Percentiles rank a stretch among this genome's conserved stretches.
phyloP scores from a whole-genome alignment of 2,797 vertebrate species.

The Sebastes hubbsi region DNA sequence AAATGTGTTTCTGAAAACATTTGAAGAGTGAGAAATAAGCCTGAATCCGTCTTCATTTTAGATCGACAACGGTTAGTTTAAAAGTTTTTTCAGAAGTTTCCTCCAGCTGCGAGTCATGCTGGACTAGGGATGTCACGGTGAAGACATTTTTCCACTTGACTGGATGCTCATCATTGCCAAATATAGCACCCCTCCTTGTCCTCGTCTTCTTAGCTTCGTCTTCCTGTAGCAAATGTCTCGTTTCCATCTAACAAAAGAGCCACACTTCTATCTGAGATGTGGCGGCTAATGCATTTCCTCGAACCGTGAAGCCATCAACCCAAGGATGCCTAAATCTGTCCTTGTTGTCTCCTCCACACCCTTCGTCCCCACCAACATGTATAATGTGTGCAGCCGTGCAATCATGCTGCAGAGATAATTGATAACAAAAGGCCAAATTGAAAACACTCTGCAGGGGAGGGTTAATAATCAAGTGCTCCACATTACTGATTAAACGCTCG shows the following conservation, averaged over 20 bases:
- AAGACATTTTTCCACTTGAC: no score
- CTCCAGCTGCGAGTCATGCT: neutral
- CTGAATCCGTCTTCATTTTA: neutral
- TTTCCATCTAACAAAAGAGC: slow-evolving; percentile 3
- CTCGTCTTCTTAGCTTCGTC: neutral
- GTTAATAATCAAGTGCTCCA: slow-evolving; percentile 69
- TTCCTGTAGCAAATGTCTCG: neutral
- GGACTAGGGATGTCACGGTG: neutral
- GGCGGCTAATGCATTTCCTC: slow-evolving; percentile 34
- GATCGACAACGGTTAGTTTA: neutral
- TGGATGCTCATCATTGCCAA: no score
- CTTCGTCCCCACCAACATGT: slow-evolving; percentile 31
- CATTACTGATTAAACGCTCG: slow-evolving; percentile 70
- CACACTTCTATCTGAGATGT: neutral
- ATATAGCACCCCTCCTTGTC: neutral
- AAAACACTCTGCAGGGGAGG: slow-evolving; percentile 66
- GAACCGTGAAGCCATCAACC: slow-evolving; percentile 19
- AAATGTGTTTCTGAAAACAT: no score
- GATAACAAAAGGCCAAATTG: slow-evolving; percentile 72
- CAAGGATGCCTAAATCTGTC: slow-evolving; percentile 13
- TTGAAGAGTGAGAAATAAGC: neutral
- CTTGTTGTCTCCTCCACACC: slow-evolving; percentile 33
- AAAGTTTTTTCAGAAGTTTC: rapidly evolving
- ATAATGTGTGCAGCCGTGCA: slow-evolving; percentile 53
- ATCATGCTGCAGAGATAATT: slow-evolving; percentile 67